Evolutionary conservation across 2,113 vertebrate genomes (phyloP), one percentile per base, ranked within the genome.

Genomic region (Progne subis): DNA sequence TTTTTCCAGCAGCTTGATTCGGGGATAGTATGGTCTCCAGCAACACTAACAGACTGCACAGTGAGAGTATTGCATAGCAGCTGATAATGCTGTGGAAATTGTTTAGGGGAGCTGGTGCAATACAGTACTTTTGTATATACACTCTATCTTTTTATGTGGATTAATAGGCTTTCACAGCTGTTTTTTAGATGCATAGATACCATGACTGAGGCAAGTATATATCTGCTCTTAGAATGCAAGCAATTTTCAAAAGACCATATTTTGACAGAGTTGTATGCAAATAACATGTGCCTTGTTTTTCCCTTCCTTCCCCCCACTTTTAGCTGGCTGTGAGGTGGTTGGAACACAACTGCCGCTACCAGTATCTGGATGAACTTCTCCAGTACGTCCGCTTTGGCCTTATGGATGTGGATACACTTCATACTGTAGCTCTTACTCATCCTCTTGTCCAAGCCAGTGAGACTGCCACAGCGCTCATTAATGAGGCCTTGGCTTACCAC

Each of bases 401-500:
- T 57, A 99, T 99, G 99, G 99, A 99, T 6, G 98, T 98, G 94
- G 97, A 99, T 29, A 98, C 98, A 0, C 97, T 99, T 67, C 99
- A 99, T 37, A 97, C 98, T 0, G 98, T 99, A 10, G 98, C 99
- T 63, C 97, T 98, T 11, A 98, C 98, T 95, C 98, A 99, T 67
- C 98, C 99, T 15, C 97, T 99, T 24, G 98, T 99, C 72, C 98
- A 98, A 94, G 98, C 98, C 34, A 99, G 98, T 52, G 98, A 99
- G 82, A 98, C 98, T 0, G 98, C 98, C 0, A 98, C 98, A 3
- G 98, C 99, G 14, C 98, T 99, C 8, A 97, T 99, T 93, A 98
- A 99, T 0, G 99, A 99, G 97, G 99, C 99, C 49, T 97, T 99
- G 98, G 98, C 99, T 49, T 99, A 99, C 97, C 99, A 99, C 96